A percentile compares a stretch with the other conserved stretches of the same genome.
phyloP scores from a whole-genome alignment of 1,140 invertebrate species.

The Dysdera silvatica region DNA sequence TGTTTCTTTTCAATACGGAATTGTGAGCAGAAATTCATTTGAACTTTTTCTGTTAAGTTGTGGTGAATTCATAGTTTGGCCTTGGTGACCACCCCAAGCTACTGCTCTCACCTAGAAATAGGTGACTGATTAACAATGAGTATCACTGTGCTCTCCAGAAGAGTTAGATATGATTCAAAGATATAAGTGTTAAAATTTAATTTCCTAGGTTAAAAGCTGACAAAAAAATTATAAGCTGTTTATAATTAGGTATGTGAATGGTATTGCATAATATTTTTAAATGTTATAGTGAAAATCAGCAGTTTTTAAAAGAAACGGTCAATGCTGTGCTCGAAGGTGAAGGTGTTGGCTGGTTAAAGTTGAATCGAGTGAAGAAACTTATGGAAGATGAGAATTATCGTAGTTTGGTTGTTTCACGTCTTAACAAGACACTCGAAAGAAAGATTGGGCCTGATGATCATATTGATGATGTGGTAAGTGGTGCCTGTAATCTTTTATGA shows the following conservation, averaged over 20 bases:
- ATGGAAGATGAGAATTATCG: constrained; percentile 99
- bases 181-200: not conserved
- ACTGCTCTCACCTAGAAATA: too few relatives aligned
- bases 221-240: not conserved
- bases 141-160: too few relatives aligned
- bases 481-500: constrained; percentile 6
- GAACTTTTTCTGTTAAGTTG: too few relatives aligned
- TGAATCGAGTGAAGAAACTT: constrained; percentile 86
- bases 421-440: constrained; percentile 87
- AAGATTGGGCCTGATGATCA: constrained; percentile 93
- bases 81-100: too few relatives aligned
- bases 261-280: not conserved
- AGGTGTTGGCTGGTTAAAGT: constrained; percentile 92
- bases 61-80: too few relatives aligned
- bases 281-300: constrained; percentile 53
- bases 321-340: constrained; percentile 88
- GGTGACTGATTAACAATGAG: too few relatives aligned
- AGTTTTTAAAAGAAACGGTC: constrained; percentile 63
- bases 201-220: not conserved
- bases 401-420: constrained; percentile 86
- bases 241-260: too few relatives aligned
- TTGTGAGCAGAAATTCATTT: too few relatives aligned
- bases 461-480: constrained; percentile 93
- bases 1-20: too few relatives aligned
- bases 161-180: too few relatives aligned